Conservation (phyloP, 2,797 vertebrate genomes). For the Antrozous pallidus region DNA sequence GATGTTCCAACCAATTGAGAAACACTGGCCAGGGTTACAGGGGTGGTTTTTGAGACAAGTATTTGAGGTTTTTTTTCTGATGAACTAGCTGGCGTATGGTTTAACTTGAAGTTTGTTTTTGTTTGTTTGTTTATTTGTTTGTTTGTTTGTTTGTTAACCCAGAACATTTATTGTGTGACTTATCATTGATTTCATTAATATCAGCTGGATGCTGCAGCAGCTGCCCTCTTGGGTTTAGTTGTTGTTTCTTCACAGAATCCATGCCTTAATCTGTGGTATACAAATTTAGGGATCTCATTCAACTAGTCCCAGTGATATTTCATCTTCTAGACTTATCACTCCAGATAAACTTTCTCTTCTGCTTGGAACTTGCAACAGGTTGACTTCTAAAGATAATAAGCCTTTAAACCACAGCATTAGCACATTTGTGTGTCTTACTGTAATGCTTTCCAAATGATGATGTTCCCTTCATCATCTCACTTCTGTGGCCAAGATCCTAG, state of each 20-base stretch:
- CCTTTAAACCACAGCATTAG: background rate
- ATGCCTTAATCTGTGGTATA: background rate
- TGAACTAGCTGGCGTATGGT: background rate
- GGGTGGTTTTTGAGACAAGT: background rate
- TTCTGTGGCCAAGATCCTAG: background rate
- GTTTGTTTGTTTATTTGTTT: no score
- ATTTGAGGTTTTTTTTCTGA: background rate
- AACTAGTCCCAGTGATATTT: background rate
- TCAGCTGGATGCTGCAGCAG: background rate
- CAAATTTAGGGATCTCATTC: background rate
- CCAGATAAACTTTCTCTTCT: background rate
- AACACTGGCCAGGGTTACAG: no score
- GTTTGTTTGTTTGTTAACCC: background rate
- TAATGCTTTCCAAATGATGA: background rate
- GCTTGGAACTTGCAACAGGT: background rate
- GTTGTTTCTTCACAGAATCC: background rate
- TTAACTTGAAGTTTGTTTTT: background rate
- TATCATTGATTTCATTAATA: background rate
- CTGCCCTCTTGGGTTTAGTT: background rate
- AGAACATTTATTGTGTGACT: background rate
- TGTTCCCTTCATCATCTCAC: background rate
- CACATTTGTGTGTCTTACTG: background rate
- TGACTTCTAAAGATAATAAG: background rate
- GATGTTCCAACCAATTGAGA: no score
- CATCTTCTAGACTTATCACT: background rate